Conservation (phyloP, 1,140 invertebrate species). For the Drosophila cardini region DNA sequence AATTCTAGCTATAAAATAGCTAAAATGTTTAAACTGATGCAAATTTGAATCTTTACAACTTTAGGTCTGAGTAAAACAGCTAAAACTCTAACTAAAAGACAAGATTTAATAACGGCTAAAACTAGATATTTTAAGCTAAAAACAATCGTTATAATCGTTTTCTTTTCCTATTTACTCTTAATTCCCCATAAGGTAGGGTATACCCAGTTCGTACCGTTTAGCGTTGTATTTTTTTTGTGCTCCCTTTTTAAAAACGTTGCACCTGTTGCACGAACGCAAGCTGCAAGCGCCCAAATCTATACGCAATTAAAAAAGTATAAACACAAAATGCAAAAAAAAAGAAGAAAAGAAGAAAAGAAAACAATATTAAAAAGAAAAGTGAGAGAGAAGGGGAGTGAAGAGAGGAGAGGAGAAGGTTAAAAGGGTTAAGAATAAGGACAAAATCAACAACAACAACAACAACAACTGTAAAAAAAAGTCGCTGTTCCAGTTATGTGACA, state of each 20-base stretch:
- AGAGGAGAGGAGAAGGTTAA: neutral
- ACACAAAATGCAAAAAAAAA: constrained; percentile 9
- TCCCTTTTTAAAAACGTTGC: constrained; percentile 36
- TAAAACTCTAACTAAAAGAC: too few relatives aligned
- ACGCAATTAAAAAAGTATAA: constrained; percentile 71
- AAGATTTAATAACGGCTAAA: too few relatives aligned
- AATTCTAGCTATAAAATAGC: too few relatives aligned
- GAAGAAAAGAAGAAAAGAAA: neutral
- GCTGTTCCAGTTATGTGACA: constrained; percentile 52
- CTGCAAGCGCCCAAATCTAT: constrained; percentile 76
- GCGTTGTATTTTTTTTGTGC: neutral
- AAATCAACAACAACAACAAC: neutral
- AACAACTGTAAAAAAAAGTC: constrained; percentile 16
- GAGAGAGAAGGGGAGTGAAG: neutral
- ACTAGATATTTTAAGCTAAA: too few relatives aligned
- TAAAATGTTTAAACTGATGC: too few relatives aligned
- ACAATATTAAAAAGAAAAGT: neutral
- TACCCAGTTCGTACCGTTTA: neutral
- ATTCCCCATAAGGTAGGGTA: too few relatives aligned
- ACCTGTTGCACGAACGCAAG: constrained; percentile 58
- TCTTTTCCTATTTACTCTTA: too few relatives aligned
- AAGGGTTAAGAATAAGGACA: constrained; percentile 30
- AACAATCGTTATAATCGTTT: too few relatives aligned
- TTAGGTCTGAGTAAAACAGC: too few relatives aligned
- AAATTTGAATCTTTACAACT: too few relatives aligned